Evolutionary conservation across 2,113 vertebrate species (phyloP), one percentile per base, ranked within the genome.

Genomic region (Diadophis punctatus): DNA sequence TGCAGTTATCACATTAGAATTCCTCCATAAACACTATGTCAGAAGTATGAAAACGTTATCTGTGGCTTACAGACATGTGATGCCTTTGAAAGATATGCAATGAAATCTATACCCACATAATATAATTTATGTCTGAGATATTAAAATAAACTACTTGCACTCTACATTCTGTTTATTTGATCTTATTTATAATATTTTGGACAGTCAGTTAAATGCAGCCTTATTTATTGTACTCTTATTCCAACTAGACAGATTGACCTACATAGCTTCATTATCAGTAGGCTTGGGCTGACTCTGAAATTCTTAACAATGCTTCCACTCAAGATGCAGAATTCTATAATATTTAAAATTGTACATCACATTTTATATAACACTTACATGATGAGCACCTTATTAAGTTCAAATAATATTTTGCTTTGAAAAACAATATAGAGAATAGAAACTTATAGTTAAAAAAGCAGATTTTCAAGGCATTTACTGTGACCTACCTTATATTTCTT

Each of bases 381-480:
- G 43, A 87, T 58, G 93, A 34, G 49, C 4, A 8, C 63, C 93
- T 91, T 68, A 88, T 88, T 5, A 90, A 85, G 91, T 88, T 23
- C 22, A 95, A 51, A 86, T 43, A 46, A 48, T 58, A 55, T 91
- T 93, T 30, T 30, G 23, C 43, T 84, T 18, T 53, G 25, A 85
- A 3, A 14, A 68, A 89, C 87, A 91, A 89, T 18, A 16, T 8
- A 34, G 22, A 74, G n/a, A 74, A 34, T 3, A 53, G 74, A 89
- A 93, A 56, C 22, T 88, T 91, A 48, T 93, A 86, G 34, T 68
- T 91, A 91, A 91, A 93, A 92, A 93, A 46, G 20, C 90, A 49
- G 91, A 80, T 60, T 89, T 94, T 91, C 88, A 93, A 63, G 88
- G 90, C 93, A 60, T 94, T n/a, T 93, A 93, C 1, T 30, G 58